Conservation (phyloP, 2,113 vertebrate genomes). For the Dendrocopos noguchii region DNA sequence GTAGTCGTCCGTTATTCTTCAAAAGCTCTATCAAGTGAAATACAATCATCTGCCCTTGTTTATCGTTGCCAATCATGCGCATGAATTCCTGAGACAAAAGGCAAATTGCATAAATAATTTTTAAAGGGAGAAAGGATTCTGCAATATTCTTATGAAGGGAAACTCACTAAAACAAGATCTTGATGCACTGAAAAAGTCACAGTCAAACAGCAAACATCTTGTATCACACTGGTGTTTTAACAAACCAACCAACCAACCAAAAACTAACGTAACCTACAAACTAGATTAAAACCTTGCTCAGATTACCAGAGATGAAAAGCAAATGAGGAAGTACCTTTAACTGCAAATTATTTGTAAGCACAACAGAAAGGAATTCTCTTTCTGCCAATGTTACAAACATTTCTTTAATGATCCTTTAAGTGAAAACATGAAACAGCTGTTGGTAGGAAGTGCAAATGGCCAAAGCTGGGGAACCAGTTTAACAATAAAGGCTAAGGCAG, state of each 20-base stretch:
- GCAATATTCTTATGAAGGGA: not conserved
- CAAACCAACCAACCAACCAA: not conserved
- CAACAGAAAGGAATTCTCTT: not conserved
- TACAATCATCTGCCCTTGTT: conserved; percentile 98
- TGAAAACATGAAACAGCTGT: not conserved
- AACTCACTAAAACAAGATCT: not conserved
- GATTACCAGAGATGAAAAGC: not conserved
- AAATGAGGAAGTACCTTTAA: not conserved
- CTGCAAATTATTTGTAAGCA: not conserved
- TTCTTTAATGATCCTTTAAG: not conserved
- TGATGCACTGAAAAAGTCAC: not conserved
- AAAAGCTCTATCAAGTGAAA: conserved; percentile 95
- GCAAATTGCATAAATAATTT: not conserved
- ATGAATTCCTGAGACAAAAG: conserved; percentile 90
- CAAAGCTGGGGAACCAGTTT: not conserved
- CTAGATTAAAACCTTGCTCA: not conserved
- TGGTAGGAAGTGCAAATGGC: not conserved
- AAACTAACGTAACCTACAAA: not conserved
- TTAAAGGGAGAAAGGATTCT: not conserved
- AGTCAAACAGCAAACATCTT: not conserved
- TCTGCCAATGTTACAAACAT: not conserved
- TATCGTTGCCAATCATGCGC: conserved; percentile 96
- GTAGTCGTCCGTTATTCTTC: conserved; percentile 88
- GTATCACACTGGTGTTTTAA: not conserved
- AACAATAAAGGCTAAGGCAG: not conserved